phyloP scores from a whole-genome alignment of 1,140 invertebrate genomes.

The Ostrea denselamellosa region DNA sequence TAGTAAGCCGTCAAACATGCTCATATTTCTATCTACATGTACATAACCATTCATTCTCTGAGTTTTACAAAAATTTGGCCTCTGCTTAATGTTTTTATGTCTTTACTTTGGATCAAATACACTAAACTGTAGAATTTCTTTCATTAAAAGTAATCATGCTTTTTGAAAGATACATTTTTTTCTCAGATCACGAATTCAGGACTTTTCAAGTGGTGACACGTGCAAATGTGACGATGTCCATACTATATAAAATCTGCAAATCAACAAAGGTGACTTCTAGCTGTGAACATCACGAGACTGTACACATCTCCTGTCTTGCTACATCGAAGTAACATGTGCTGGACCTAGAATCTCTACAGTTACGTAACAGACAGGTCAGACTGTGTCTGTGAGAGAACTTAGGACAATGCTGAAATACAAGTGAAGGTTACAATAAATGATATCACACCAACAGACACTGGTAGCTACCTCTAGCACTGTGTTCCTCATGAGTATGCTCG shows the following conservation, averaged over 20 bases:
- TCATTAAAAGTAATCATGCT: no score
- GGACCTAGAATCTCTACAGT: constrained; percentile 8
- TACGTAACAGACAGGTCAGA: not conserved
- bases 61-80: no score
- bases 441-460: not conserved
- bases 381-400: not conserved
- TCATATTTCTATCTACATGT: not conserved
- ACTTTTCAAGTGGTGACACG: not conserved
- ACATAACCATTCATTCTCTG: not conserved
- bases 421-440: not conserved
- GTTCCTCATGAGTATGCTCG: constrained; percentile 66
- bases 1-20: not conserved
- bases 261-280: not conserved
- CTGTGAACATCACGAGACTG: not conserved
- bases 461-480: constrained; percentile 50
- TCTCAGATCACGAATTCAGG: not conserved
- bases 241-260: not conserved
- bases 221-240: not conserved
- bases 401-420: not conserved
- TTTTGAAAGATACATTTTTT: not conserved
- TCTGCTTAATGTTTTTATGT: no score
- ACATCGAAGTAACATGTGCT: not conserved
- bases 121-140: no score
- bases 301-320: not conserved
- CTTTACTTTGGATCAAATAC: no score